These are phyloP conservation scores for Pristionchus japonicus DNA, from an alignment of 2,888 invertebrate genomes.

Conservation along the genomic window DNA sequence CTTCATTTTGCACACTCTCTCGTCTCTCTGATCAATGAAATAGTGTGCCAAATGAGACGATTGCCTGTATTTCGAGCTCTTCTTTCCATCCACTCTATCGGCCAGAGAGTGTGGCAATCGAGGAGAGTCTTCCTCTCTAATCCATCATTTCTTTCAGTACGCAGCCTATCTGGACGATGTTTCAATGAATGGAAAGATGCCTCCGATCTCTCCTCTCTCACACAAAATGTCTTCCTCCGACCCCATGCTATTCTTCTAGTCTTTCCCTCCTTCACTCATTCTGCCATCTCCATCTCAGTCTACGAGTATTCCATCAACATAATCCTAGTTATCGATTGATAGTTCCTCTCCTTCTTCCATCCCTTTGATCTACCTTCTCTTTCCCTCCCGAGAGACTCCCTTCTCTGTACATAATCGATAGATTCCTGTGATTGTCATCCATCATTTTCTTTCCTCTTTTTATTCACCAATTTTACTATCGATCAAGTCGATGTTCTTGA, in stretches of 20 bases:
- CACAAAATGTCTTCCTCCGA: constrained; percentile 67
- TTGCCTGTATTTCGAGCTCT: too few relatives aligned
- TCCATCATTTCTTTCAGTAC: constrained; percentile 57
- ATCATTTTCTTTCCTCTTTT: constrained; percentile 5
- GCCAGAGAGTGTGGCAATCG: background rate
- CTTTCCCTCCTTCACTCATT: background rate
- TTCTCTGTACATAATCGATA: constrained; percentile 38
- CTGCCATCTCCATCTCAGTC: background rate
- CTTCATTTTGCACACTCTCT: too few relatives aligned
- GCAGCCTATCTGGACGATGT: constrained; percentile 70
- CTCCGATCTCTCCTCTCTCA: constrained; percentile 61
- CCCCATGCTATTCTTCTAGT: constrained; percentile 67
- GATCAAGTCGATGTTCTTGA: background rate
- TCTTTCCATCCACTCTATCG: background rate
- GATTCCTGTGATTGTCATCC: background rate
- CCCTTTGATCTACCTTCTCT: background rate
- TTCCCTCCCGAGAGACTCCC: background rate
- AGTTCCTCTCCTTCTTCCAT: background rate
- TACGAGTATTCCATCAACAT: background rate
- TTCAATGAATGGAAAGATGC: constrained; percentile 55
- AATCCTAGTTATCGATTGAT: constrained; percentile 18
- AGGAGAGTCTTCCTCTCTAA: background rate
- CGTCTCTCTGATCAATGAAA: too few relatives aligned
- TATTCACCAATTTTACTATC: constrained; percentile 25
- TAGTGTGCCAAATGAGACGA: too few relatives aligned